Evolutionary conservation across 2,797 vertebrate genomes (phyloP), one percentile per base, ranked within the genome.

Genomic region (Gymnodraco acuticeps): DNA sequence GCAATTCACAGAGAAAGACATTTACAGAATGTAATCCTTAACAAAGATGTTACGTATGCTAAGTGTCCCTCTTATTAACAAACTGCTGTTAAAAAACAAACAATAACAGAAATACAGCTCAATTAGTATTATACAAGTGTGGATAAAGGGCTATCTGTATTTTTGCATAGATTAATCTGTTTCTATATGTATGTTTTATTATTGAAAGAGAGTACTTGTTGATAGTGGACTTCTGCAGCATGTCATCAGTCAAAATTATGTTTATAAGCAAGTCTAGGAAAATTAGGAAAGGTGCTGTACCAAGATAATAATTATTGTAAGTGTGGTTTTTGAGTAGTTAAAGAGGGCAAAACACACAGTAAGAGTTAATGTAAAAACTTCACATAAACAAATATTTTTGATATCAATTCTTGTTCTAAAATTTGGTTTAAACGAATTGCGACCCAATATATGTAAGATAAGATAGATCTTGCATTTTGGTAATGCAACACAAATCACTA

Each of bases 71-170:
- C 31, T 48, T 38, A 41, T 31, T 15, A 66, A 31, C 45, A 61
- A 61, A 55, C 27, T 58, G 31, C 42, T 48, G 47, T 43, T 15
- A 27, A 27, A 27, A 27, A 47, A 73, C 53, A 27, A 43, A 8
- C 12, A 64, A 54, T 17, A 54, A 62, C 3, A 66, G 19, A 42
- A 27, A 77, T 61, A 19, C 9, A 56, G 42, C 59, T 10, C 50
- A 45, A 61, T 27, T 43, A 27, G 27, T 27, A 27, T 27, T 27
- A 27, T 27, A 27, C 23, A 27, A 27, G 23, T 27, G 33, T 38
- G 8, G 33, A 38, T 38, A 38, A 38, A 38, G 33, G 33, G 33
- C 33, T 38, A 38, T 38, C 6, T 38, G 33, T 8, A 38, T 38
- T 38, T 38, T 38, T 38, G 33, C 50, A 47, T 43, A 73, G 53